Evolutionary conservation across 2,888 invertebrate species (phyloP).

Genomic region (Serripes groenlandicus): DNA sequence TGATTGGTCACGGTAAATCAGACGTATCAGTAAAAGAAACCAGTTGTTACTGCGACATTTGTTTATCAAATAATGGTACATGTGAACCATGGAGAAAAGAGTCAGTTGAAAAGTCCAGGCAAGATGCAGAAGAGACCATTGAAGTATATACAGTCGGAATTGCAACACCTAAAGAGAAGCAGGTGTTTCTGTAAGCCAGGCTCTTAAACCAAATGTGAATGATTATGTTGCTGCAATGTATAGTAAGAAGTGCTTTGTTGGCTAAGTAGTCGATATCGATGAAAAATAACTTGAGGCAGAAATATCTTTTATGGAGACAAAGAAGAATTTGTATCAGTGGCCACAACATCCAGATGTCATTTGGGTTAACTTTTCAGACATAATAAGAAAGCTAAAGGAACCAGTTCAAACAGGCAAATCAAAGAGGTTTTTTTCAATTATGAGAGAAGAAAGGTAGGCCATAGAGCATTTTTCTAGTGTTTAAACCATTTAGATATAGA

Average conservation of each 20-base stretch:
- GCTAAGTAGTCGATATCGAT: neutral
- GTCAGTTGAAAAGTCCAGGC: neutral
- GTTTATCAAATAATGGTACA: no score
- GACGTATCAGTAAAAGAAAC: no score
- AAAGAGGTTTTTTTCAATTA: no score
- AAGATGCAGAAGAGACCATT: neutral
- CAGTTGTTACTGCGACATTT: slow-evolving; percentile 35
- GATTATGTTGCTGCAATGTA: slow-evolving; percentile 19
- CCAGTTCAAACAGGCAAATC: slow-evolving; percentile 19
- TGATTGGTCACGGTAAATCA: slow-evolving; percentile 24
- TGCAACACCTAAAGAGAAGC: neutral
- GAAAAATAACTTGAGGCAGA: slow-evolving; percentile 20
- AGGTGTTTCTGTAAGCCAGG: no score
- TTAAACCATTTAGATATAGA: no score
- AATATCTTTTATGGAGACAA: slow-evolving; percentile 36
- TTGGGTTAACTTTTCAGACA: slow-evolving; percentile 22
- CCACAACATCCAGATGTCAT: slow-evolving; percentile 30
- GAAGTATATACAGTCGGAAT: neutral
- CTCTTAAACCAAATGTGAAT: neutral
- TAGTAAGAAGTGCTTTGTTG: slow-evolving; percentile 3
- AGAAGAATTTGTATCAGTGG: slow-evolving; percentile 30
- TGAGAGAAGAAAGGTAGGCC: no score
- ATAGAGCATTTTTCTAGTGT: no score
- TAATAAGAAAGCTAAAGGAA: neutral
- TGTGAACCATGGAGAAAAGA: neutral